phyloP scores from a whole-genome alignment of 1,140 invertebrate species.

The Fopius arisanus region DNA sequence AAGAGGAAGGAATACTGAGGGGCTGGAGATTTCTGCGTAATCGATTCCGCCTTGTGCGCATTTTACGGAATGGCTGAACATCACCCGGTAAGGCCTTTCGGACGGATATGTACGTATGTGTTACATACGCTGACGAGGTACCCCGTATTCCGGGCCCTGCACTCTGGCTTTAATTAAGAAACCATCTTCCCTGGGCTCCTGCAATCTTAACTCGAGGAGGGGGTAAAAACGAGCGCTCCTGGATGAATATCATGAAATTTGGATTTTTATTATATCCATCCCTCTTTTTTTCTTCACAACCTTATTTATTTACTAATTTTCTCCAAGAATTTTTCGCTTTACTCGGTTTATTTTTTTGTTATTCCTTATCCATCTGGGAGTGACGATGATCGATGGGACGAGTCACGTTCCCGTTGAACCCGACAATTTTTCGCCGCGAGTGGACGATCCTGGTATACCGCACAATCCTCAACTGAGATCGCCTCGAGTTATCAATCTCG shows the following conservation, averaged over 20 bases:
- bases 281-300: too few relatives aligned
- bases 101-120: conserved; percentile 29
- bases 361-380: conserved; percentile 32
- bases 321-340: neutral
- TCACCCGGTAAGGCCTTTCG: conserved; percentile 22
- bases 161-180: conserved; percentile 54
- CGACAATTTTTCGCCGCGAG: conserved; percentile 41
- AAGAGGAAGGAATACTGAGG: conserved; percentile 1
- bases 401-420: conserved; percentile 29
- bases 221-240: too few relatives aligned
- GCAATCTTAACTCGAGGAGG: conserved; percentile 39
- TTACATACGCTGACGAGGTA: conserved; percentile 20
- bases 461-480: neutral
- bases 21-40: conserved; percentile 31
- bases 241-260: conserved; percentile 38
- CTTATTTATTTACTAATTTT: conserved; percentile 2
- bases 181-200: conserved; percentile 41
- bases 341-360: neutral
- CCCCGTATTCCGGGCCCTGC: conserved; percentile 14
- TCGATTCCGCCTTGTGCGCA: conserved; percentile 33
- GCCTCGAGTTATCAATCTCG: conserved; percentile 13
- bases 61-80: conserved; percentile 21
- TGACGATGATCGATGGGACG: conserved; percentile 59
- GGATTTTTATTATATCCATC: conserved; percentile 35
- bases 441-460: neutral